Conservation (phyloP, 1,140 invertebrate species). For the Heterodera carotae region DNA sequence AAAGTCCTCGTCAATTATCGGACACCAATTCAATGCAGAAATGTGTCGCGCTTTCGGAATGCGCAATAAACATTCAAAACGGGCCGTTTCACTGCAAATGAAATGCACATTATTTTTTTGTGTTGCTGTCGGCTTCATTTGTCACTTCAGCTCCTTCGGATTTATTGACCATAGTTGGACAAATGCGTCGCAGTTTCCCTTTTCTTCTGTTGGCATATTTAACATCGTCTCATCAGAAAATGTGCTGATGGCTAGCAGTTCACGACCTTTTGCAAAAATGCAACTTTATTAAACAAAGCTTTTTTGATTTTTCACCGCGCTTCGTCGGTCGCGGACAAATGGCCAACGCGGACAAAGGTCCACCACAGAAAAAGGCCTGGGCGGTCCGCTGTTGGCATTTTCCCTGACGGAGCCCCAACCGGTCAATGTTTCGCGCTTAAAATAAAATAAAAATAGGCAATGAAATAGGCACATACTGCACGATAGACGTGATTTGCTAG, state of each 20-base stretch:
- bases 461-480: neutral
- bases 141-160: slow-evolving; percentile 1
- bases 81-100: slow-evolving; percentile 10
- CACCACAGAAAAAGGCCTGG: slow-evolving; percentile 24
- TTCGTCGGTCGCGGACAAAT: slow-evolving; percentile 13
- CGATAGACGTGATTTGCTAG: neutral
- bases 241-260: slow-evolving; percentile 16
- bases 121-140: neutral
- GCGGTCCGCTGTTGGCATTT: slow-evolving; percentile 2
- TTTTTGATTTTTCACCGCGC: neutral
- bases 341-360: slow-evolving; percentile 10
- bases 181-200: neutral
- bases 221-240: slow-evolving; percentile 24
- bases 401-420: slow-evolving; percentile 3
- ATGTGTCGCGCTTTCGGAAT: slow-evolving; percentile 20
- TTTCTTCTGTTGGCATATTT: neutral
- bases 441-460: neutral
- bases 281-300: neutral
- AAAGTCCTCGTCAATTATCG: neutral
- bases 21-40: slow-evolving; percentile 21
- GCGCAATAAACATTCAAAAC: slow-evolving; percentile 18
- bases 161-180: slow-evolving; percentile 22
- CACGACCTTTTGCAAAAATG: neutral
- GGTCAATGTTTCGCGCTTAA: neutral
- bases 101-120: neutral